Base-by-base conservation (phyloP, 2,888 invertebrate genomes). In the Catocala sponsa region DNA sequence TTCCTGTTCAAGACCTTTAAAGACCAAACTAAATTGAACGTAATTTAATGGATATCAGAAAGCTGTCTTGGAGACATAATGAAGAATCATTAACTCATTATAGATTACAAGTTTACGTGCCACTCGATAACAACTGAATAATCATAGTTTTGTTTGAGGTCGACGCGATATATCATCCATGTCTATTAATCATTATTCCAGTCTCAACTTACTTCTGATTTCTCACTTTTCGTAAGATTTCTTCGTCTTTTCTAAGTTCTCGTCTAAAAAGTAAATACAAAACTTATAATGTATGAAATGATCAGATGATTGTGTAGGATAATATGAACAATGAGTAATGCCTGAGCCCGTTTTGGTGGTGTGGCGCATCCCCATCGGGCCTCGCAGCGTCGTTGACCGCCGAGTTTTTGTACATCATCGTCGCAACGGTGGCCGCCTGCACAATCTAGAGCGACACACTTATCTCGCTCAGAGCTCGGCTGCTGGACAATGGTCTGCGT, bases 331-430 rank as follows among this genome's bases (percentile, higher is more conserved):
- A 77, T 75, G 76, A 78, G 68, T 78, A 72, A 73, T 54, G 55
- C 12, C 55, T 64, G 68, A 61, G 71, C 70, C 65, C 61, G 63
- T 67, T 81, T 75, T 74, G 81, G 82, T 83, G 82, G 83, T 80
- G 75, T 67, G 57, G 78, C 81, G 79, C 86, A 85, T 82, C 88
- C 91, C 89, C 89, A 82, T 78, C 83, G 89, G 92, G 94, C 91
- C 92, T 79, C 46, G 46, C 92, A 79, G 84, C 90, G 91, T 89
- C 91, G 90, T 77, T 91, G 93, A 92, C 92, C 91, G 90, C 70
- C 70, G 76, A 70, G 85, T 91, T 93, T 63, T 93, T 92, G 91
- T 90, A 85, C 85, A 81, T 79, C 81, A 76, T 79, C 78, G 78
- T 80, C 81, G 78, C 81, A 78, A 77, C 82, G 74, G 74, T 76